Conservation (phyloP, 2,113 vertebrate genomes). For the Zapornia atra region DNA sequence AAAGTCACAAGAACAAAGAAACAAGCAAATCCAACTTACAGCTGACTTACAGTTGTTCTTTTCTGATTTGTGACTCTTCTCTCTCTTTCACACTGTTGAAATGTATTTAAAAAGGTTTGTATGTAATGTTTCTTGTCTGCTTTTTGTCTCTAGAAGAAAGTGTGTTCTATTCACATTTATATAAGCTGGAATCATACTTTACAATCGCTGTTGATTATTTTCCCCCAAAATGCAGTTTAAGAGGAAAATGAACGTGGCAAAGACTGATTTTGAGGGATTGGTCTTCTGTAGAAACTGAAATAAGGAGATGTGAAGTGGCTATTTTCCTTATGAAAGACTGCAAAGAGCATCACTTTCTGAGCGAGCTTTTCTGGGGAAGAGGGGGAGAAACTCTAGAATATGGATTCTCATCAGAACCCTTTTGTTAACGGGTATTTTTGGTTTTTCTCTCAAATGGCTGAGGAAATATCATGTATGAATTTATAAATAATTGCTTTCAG, state of each 20-base stretch:
- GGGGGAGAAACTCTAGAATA: conserved; percentile 63
- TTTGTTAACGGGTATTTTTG: conserved; percentile 79
- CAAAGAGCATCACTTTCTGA: conserved; percentile 70
- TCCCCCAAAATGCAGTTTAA: background rate
- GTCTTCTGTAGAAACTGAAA: conserved; percentile 66
- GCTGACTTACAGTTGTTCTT: conserved; percentile 36
- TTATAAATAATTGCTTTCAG: conserved; percentile 79
- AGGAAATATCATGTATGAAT: conserved; percentile 76
- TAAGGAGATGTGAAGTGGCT: conserved; percentile 51
- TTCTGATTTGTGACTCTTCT: conserved; percentile 63
- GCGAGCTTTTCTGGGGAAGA: conserved; percentile 66
- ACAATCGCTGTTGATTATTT: conserved; percentile 53
- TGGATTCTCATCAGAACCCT: conserved; percentile 73
- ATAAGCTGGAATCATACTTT: conserved; percentile 74
- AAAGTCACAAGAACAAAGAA: conserved; percentile 44
- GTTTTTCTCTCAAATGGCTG: conserved; percentile 72
- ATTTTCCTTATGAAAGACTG: conserved; percentile 63
- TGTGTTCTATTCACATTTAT: conserved; percentile 70
- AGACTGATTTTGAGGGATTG: conserved; percentile 61
- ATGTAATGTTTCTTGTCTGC: conserved; percentile 65
- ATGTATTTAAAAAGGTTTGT: conserved; percentile 69
- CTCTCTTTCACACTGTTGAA: conserved; percentile 54
- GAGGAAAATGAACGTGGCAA: conserved; percentile 55
- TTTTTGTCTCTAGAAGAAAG: conserved; percentile 65
- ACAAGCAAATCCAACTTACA: conserved; percentile 30